phyloP scores from a whole-genome alignment of 2,797 vertebrate species.

The Smutsia temminckii region DNA sequence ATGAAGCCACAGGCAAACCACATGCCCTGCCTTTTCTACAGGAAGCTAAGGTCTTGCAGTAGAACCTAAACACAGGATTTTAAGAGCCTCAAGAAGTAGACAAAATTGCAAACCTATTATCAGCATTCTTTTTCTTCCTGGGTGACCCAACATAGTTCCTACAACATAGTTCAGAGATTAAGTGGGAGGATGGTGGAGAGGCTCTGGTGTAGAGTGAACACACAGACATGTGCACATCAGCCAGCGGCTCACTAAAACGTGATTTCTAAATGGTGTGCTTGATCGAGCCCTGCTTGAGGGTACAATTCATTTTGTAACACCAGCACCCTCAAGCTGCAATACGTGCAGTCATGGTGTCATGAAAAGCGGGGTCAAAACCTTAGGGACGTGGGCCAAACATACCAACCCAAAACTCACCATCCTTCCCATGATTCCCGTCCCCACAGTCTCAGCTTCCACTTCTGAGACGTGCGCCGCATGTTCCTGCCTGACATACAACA shows the following conservation, averaged over 20 bases:
- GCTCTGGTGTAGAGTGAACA: not conserved
- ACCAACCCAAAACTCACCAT: slow-evolving; percentile 89
- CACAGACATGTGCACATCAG: not conserved
- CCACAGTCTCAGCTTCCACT: slow-evolving; percentile 94
- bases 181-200: not conserved
- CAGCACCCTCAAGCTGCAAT: not conserved
- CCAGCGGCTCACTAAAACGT: not conserved
- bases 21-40: not conserved
- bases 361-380: not conserved
- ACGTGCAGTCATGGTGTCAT: not conserved
- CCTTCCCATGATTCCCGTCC: slow-evolving; percentile 98
- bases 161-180: not conserved
- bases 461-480: slow-evolving; percentile 92
- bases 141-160: not conserved
- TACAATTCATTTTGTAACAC: not conserved
- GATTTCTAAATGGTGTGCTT: not conserved
- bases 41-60: not conserved
- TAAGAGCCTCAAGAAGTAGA: not conserved
- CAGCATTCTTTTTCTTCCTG: slow-evolving; percentile 8
- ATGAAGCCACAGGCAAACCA: not conserved
- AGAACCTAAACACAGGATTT: not conserved
- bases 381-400: not conserved
- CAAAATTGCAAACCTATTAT: not conserved
- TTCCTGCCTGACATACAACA: slow-evolving; percentile 93
- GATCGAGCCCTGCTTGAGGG: not conserved